Evolutionary conservation across 2,888 invertebrate species (phyloP).

Genomic region (Drosophila anomalipes): DNA sequence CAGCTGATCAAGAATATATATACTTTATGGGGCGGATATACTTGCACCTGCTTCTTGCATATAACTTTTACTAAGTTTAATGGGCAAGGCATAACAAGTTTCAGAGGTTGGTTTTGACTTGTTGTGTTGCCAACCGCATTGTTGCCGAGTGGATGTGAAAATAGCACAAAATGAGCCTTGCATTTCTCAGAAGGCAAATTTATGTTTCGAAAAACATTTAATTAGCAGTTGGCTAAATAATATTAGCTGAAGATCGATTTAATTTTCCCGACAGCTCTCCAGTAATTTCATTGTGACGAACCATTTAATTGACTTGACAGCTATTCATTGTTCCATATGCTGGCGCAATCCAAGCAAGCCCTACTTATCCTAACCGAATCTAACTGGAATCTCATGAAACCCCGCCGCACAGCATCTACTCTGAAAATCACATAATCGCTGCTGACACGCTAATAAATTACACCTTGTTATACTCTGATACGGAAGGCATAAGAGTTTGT

Average conservation of each 20-base stretch:
- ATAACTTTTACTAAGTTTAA: too few relatives aligned
- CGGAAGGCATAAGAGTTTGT: background rate
- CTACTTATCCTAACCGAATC: background rate
- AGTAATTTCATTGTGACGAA: background rate
- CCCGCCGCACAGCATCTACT: background rate
- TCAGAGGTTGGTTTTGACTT: background rate
- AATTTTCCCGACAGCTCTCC: background rate
- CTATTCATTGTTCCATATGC: background rate
- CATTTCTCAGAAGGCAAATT: background rate
- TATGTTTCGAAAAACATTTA: background rate
- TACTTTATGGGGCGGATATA: too few relatives aligned
- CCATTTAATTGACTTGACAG: background rate
- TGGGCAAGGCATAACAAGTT: background rate
- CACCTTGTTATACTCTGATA: background rate
- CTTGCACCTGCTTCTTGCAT: background rate
- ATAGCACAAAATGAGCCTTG: background rate
- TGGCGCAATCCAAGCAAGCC: background rate
- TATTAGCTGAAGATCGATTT: background rate
- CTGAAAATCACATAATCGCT: background rate
- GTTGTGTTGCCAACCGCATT: background rate
- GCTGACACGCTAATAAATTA: background rate
- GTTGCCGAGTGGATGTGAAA: background rate
- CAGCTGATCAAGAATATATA: background rate
- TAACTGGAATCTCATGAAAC: background rate
- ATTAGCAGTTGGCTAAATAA: background rate